These are phyloP conservation scores for Pachymerium ferrugineum DNA, from an alignment of 2,888 invertebrate genomes.

Conservation along the genomic window DNA sequence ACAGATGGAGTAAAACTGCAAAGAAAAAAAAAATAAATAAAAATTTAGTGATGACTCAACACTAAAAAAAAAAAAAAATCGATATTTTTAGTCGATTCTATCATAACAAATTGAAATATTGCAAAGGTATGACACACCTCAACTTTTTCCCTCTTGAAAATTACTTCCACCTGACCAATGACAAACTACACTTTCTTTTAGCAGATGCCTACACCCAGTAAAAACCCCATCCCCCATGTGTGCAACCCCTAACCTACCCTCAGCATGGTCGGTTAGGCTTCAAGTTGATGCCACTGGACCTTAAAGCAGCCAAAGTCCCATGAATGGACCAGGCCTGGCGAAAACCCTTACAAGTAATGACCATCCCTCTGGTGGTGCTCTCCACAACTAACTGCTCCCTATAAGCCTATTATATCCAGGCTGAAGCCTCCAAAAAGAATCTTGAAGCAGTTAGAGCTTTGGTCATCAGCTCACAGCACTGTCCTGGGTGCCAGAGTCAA, in stretches of 20 bases:
- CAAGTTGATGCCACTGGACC: slow-evolving; percentile 15
- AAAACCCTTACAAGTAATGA: background rate
- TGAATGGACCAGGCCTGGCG: background rate
- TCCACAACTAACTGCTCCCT: slow-evolving; percentile 17
- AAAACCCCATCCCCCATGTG: background rate
- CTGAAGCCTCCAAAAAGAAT: slow-evolving; percentile 12
- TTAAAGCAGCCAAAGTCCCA: background rate
- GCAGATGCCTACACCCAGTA: slow-evolving; percentile 7
- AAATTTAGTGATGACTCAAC: background rate
- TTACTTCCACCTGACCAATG: slow-evolving; percentile 21
- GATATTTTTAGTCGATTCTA: background rate
- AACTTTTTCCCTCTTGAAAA: background rate
- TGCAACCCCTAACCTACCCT: background rate
- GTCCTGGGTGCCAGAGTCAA: slow-evolving; percentile 18
- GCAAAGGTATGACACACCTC: background rate
- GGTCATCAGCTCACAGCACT: slow-evolving; percentile 1
- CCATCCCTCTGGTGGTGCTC: background rate
- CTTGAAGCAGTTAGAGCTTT: slow-evolving; percentile 1
- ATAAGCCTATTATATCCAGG: slow-evolving; percentile 3
- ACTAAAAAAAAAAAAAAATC: background rate
- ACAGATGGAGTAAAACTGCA: too few relatives aligned
- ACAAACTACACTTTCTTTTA: slow-evolving; percentile 5
- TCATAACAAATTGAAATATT: background rate
- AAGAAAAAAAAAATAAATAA: background rate
- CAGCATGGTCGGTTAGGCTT: background rate